These are phyloP conservation scores for Gallinago nigripennis DNA, from an alignment of 2,797 vertebrate species.

Conservation along the genomic window DNA sequence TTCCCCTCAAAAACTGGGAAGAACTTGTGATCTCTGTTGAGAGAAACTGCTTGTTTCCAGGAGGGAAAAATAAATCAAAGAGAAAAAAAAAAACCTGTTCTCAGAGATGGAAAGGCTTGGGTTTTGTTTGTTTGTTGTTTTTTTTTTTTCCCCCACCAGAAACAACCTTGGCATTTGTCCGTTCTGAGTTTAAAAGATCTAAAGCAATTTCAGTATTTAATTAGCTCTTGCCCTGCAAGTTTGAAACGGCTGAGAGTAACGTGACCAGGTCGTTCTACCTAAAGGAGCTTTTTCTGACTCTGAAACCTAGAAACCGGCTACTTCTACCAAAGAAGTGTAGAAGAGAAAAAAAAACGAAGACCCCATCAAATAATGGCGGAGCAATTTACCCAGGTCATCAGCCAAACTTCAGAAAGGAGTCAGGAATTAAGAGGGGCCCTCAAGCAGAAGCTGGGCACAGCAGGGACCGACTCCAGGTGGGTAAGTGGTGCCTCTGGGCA, in stretches of 20 bases:
- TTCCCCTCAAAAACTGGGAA: neutral
- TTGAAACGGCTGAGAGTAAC: neutral
- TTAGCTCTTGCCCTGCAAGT: neutral
- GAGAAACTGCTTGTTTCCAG: neutral
- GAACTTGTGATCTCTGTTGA: neutral
- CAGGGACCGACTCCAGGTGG: neutral
- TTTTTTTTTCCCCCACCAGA: no score
- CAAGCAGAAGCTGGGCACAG: neutral
- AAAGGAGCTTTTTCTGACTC: neutral
- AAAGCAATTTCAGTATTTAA: neutral
- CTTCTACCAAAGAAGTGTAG: neutral
- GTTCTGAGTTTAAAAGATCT: neutral
- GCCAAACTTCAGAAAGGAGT: neutral
- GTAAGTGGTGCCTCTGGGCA: fast-evolving
- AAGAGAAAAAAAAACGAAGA: neutral
- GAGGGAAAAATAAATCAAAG: neutral
- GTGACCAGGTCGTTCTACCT: neutral
- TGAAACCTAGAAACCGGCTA: neutral
- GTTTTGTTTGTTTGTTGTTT: neutral
- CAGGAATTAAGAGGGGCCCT: neutral
- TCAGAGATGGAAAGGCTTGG: neutral
- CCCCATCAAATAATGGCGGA: neutral
- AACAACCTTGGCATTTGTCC: neutral
- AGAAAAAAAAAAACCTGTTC: neutral
- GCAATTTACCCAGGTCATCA: neutral